These are phyloP conservation scores for Diorhabda carinulata DNA, from an alignment of 1,140 invertebrate genomes.

Conservation along the genomic window DNA sequence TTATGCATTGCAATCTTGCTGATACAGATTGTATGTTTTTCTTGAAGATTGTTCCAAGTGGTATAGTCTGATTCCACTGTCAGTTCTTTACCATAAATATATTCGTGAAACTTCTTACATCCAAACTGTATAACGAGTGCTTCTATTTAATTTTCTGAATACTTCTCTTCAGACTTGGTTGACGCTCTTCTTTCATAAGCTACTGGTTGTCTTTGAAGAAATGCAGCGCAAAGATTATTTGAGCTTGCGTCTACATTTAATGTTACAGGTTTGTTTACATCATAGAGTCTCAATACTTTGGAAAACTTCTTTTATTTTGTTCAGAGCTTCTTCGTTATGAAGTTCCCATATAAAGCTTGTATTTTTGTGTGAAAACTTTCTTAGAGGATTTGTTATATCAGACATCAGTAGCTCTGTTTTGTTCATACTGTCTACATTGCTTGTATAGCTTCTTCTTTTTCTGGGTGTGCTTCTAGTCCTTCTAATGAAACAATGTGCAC, in stretches of 20 bases:
- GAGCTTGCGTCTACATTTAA: conserved; percentile 22
- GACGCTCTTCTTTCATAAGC: conserved; percentile 42
- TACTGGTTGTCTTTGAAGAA: conserved; percentile 36
- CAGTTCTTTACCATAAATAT: conserved; percentile 43
- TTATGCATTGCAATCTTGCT: conserved; percentile 38
- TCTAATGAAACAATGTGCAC: no score
- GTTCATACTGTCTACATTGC: no score
- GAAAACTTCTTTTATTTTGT: no score
- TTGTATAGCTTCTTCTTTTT: no score
- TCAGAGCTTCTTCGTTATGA: no score
- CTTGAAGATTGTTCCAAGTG: conserved; percentile 46
- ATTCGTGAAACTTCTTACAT: conserved; percentile 25
- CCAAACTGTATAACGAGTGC: conserved; percentile 40
- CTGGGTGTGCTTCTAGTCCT: no score
- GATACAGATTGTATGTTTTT: conserved; percentile 46
- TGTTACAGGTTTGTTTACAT: conserved; percentile 12
- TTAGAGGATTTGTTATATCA: no score
- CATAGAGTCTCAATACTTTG: background rate
- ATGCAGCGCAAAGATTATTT: conserved; percentile 33
- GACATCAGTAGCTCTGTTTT: no score
- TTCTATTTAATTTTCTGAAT: conserved; percentile 47
- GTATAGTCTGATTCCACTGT: conserved; percentile 36
- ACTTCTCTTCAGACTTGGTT: conserved; percentile 37
- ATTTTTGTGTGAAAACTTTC: no score
- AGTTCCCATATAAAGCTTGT: no score